Conservation (phyloP, 2,113 vertebrate genomes). For the Trematocara unimaculatum region DNA sequence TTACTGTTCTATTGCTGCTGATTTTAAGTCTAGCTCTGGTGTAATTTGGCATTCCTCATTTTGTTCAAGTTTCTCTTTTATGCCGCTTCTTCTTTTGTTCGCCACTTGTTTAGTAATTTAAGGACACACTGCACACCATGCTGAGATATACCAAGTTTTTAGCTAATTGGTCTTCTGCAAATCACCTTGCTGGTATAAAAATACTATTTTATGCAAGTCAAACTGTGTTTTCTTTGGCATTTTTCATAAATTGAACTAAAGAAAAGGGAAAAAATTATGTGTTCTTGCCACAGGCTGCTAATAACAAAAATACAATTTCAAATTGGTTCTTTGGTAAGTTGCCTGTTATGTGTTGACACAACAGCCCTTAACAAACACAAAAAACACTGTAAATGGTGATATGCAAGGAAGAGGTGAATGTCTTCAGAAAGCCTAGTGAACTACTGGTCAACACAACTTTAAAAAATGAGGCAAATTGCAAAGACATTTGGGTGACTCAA, state of each 20-base stretch:
- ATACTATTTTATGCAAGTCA: background rate
- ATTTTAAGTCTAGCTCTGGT: background rate
- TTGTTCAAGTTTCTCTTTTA: background rate
- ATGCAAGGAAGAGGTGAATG: background rate
- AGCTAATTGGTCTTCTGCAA: background rate
- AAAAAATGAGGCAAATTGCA: background rate
- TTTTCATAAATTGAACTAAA: background rate
- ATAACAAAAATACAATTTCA: background rate
- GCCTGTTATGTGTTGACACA: background rate
- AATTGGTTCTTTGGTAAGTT: background rate
- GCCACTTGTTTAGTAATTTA: background rate
- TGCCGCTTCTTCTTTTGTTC: background rate
- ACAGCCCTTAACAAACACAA: background rate
- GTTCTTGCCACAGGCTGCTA: background rate
- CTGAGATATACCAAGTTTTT: background rate
- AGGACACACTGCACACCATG: background rate
- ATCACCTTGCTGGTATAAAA: background rate
- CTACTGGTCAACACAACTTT: background rate
- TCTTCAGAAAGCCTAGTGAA: background rate
- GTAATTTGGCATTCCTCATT: rapidly evolving
- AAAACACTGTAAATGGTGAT: background rate
- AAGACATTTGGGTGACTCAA: background rate
- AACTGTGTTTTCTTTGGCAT: background rate
- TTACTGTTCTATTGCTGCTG: background rate
- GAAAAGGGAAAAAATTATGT: background rate